Percentiles rank a stretch among this genome's conserved stretches.
These are phyloP conservation scores for Lasioglossum leucozonium DNA, from an alignment of 2,888 invertebrate species.

Conservation along the genomic window DNA sequence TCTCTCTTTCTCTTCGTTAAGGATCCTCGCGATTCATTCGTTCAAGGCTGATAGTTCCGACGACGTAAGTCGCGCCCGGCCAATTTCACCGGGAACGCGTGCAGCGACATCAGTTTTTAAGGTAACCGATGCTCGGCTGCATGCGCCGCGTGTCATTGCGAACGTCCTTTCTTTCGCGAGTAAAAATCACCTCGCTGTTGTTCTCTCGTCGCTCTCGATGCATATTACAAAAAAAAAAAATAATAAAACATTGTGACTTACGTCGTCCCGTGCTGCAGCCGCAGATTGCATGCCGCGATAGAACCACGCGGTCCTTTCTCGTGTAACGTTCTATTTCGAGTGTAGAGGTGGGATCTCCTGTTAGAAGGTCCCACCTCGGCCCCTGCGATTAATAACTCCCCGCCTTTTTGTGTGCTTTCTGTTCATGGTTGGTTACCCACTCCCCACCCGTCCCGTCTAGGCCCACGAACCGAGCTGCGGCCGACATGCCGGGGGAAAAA, in stretches of 20 bases:
- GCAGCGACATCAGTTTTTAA: too few relatives aligned
- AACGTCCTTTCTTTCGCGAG: not conserved
- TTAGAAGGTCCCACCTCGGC: too few relatives aligned
- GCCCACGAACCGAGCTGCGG: not conserved
- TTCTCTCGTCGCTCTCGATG: not conserved
- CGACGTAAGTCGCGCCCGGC: too few relatives aligned
- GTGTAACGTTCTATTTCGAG: not conserved
- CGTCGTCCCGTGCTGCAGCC: not conserved
- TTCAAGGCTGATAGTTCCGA: too few relatives aligned
- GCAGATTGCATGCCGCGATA: not conserved
- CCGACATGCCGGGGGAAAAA: too few relatives aligned
- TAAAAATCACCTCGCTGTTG: not conserved
- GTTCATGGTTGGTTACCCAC: slow-evolving; percentile 26
- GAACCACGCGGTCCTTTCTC: too few relatives aligned
- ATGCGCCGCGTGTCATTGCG: not conserved
- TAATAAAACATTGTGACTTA: not conserved
- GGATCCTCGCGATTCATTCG: too few relatives aligned
- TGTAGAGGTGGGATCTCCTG: not conserved
- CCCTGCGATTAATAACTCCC: not conserved
- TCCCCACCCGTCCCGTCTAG: not conserved
- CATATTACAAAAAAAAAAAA: too few relatives aligned
- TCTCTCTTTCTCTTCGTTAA: too few relatives aligned
- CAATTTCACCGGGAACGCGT: too few relatives aligned
- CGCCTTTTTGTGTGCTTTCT: slow-evolving; percentile 49
- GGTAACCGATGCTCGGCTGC: not conserved